Evolutionary conservation across 2,888 invertebrate species (phyloP), one percentile per base, ranked within the genome.

Genomic region (Microctonus brassicae): DNA sequence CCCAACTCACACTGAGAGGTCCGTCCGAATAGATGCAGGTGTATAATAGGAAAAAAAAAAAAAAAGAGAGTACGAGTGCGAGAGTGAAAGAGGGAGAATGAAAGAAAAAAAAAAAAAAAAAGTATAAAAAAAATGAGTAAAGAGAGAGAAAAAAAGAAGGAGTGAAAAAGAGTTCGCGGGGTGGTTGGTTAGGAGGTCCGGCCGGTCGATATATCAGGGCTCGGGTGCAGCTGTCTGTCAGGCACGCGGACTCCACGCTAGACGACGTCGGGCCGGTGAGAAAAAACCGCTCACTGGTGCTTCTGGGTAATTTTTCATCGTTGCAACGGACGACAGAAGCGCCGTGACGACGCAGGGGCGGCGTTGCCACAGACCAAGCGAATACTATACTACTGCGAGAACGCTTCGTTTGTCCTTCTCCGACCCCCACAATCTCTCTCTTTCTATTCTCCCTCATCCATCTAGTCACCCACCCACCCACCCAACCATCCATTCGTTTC

Each of bases 191-290:
- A 79, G 76, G 76, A 73, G 78, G 75, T 84, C 82, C 80, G 84
- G 83, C 84, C 79, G 86, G 86, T 86, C 86, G 86, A 86, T 86
- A 86, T 86, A 86, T 86, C 86, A 86, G 86, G 86, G 86, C 85
- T 84, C 84, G 83, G 83, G 81, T 85, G 85, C 86, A 86, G 85
- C 85, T 86, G 86, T 86, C 86, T 84, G 85, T 86, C 86, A 86
- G 86, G 79, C 83, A 78, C 78, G 83, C 83, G 83, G 83, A 84
- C 83, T 83, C 83, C 77, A 82, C 83, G 83, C 84, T 82, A 84
- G 83, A 84, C 84, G 83, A 83, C 82, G 84, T 78, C 74, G 77
- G 67, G 74, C 67, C 71, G 65, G 72, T 69, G 77, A 77, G 78
- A 79, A 81, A 82, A 82, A 81, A 81, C 75, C 80, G 78, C 80